These are phyloP conservation scores for Pogonomyrmex californicus DNA, from an alignment of 1,140 invertebrate species.

Conservation along the genomic window DNA sequence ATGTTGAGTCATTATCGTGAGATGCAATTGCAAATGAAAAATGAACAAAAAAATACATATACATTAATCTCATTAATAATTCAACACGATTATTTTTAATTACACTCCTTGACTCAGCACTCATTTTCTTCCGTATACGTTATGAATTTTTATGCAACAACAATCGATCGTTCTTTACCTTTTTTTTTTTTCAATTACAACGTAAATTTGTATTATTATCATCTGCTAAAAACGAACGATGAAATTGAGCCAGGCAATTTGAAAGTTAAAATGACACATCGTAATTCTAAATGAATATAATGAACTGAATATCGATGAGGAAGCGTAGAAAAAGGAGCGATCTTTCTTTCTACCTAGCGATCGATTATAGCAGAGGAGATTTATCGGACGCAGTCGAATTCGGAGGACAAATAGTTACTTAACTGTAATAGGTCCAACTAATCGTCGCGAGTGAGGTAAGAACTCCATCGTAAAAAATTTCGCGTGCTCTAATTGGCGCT, in stretches of 20 bases:
- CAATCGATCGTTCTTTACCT: background rate
- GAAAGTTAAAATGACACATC: background rate
- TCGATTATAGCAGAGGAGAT: conserved; percentile 36
- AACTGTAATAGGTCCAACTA: conserved; percentile 8
- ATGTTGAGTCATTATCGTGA: too few species aligned
- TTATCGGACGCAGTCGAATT: conserved; percentile 24
- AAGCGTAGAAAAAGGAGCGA: background rate
- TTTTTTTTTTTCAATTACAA: background rate
- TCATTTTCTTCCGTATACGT: too few species aligned
- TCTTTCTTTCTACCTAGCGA: background rate
- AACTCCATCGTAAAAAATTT: conserved; percentile 10
- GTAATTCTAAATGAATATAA: conserved; percentile 8
- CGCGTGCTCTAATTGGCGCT: background rate
- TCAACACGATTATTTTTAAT: too few species aligned
- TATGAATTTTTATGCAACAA: background rate
- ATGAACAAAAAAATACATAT: too few species aligned
- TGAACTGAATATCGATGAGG: background rate
- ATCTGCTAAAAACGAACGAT: background rate
- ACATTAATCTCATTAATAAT: too few species aligned
- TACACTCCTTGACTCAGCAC: too few species aligned
- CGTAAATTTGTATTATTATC: background rate
- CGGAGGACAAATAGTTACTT: conserved; percentile 39
- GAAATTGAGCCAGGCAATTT: background rate
- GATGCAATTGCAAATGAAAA: too few species aligned
- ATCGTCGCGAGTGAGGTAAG: background rate